Evolutionary conservation across 1,140 invertebrate genomes (phyloP).

Genomic region (Adoxophyes honmai): DNA sequence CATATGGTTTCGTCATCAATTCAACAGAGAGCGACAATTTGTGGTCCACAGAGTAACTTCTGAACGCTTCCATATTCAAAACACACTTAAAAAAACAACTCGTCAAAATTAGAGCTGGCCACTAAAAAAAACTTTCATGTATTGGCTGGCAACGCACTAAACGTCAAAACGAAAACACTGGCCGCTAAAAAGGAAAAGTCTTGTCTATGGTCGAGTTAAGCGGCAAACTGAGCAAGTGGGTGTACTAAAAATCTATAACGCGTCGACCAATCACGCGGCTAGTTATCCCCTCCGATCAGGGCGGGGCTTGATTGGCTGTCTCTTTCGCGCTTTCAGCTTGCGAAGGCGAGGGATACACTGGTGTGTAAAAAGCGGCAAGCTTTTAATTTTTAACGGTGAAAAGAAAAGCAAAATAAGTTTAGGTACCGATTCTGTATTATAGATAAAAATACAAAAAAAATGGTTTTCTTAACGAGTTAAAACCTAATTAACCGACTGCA

Average conservation of each 20-base stretch:
- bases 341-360: conserved; percentile 40
- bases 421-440: no score
- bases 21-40: conserved; percentile 42
- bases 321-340: conserved; percentile 46
- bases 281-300: conserved; percentile 54
- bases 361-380: neutral
- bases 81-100: conserved; percentile 14
- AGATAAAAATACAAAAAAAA: no score
- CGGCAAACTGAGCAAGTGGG: conserved; percentile 3
- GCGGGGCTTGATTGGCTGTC: conserved; percentile 47
- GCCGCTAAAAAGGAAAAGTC: neutral
- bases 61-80: conserved; percentile 37
- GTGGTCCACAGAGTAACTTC: conserved; percentile 35
- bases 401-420: no score
- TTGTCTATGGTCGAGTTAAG: conserved; percentile 10
- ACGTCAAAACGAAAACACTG: neutral
- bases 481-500: no score
- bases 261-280: conserved; percentile 53
- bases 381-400: no score
- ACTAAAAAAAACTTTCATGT: conserved; percentile 29
- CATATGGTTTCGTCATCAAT: conserved; percentile 36
- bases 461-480: no score
- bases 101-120: conserved; percentile 18
- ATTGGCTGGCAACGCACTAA: conserved; percentile 27
- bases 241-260: conserved; percentile 68